Conservation (phyloP, 2,888 invertebrate genomes). For the Colletes collaris region DNA sequence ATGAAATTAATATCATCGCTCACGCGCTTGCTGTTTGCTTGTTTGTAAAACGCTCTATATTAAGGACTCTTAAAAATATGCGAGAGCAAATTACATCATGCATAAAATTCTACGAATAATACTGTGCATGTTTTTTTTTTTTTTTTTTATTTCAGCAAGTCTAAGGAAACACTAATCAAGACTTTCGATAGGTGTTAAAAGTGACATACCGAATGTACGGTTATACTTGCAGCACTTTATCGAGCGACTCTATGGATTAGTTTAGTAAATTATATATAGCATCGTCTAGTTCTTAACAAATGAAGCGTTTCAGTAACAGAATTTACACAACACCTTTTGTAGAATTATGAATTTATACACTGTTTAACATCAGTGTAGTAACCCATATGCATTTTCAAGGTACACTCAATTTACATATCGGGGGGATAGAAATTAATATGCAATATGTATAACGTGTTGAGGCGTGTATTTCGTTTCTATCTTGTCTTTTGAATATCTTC, state of each 20-base stretch:
- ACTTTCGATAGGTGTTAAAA: slow-evolving; percentile 32
- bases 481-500: slow-evolving; percentile 58
- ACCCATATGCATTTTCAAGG: slow-evolving; percentile 48
- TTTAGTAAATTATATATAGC: slow-evolving; percentile 29
- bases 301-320: slow-evolving; percentile 41
- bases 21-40: slow-evolving; percentile 7
- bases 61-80: slow-evolving; percentile 42
- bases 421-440: slow-evolving; percentile 49
- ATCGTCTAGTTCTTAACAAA: slow-evolving; percentile 37
- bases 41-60: slow-evolving; percentile 34
- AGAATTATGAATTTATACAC: slow-evolving; percentile 42
- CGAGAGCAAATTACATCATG: slow-evolving; percentile 45
- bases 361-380: slow-evolving; percentile 39
- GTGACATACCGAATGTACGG: slow-evolving; percentile 23
- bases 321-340: slow-evolving; percentile 55
- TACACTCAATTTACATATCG: slow-evolving; percentile 59
- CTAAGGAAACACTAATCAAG: slow-evolving; percentile 40
- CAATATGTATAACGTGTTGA: slow-evolving; percentile 38
- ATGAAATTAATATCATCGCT: slow-evolving; percentile 35
- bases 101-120: slow-evolving; percentile 62
- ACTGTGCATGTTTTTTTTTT: slow-evolving; percentile 50
- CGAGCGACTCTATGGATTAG: slow-evolving; percentile 12
- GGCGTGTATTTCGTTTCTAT: slow-evolving; percentile 52
- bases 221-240: slow-evolving; percentile 39
- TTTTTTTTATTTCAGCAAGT: slow-evolving; percentile 49